Evolutionary conservation across 2,113 vertebrate genomes (phyloP), one percentile per base, ranked within the genome.

Genomic region (Empidonax alnorum): DNA sequence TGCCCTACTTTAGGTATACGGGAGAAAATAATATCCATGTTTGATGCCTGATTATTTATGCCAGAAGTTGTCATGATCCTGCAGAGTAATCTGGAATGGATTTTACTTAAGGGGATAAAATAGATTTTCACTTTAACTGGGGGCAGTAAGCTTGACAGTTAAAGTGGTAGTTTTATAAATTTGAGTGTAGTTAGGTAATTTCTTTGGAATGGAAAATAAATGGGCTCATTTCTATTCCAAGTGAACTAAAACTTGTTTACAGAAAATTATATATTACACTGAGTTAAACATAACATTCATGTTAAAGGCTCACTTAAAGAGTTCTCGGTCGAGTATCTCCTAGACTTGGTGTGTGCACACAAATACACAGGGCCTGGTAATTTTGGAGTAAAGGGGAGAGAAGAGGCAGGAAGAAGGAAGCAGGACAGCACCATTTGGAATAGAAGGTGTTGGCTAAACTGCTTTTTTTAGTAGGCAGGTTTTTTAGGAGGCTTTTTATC

Each of bases 81-180:
- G 22, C 35, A 41, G 50, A 68, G n/a, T 95, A 91, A 94, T 97
- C 66, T 94, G 81, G 81, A 74, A 89, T 91, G 87, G 95, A 96
- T 96, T 97, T 97, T 87, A 67, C 79, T 96, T 89, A 85, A 65
- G 58, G 55, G 89, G 81, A 90, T 92, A 63, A 80, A 96, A 77
- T 66, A 91, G 21, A 53, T 91, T 94, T 88, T 95, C 6, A 28
- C 59, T 93, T 91, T 53, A 89, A 75, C 76, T 69, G 30, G 42
- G 30, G 55, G 42, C 74, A 68, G 47, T 96, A 83, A 93, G 56
- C 63, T 94, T 93, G 83, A 91, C 87, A 90, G 92, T 53, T 47
- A 49, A 94, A 91, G 76, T 84, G 53, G 31, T 88, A 77, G 50
- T 58, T 86, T 71, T 68, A 84, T 46, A 80, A 88, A 91, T 77